Evolutionary conservation across 2,113 vertebrate species (phyloP).

Genomic region (Gambusia holbrooki): DNA sequence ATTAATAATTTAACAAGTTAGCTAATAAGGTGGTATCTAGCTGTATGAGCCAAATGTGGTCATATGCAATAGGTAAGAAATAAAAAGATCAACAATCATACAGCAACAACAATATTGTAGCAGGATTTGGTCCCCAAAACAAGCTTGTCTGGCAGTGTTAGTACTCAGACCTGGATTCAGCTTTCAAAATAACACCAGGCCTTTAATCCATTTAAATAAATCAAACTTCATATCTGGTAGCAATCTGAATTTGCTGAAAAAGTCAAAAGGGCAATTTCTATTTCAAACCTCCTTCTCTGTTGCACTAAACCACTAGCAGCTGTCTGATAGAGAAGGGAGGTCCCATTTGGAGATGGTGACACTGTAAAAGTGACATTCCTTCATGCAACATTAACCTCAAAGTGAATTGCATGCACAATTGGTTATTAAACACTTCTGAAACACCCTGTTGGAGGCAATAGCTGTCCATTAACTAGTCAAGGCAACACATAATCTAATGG

Average conservation of each 20-base stretch:
- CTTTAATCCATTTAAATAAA: not conserved
- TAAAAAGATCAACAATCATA: not conserved
- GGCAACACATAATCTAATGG: slow-evolving; percentile 69
- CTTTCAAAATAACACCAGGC: slow-evolving; percentile 9
- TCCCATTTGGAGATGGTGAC: slow-evolving; percentile 77
- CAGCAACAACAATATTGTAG: not conserved
- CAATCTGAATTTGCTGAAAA: slow-evolving; percentile 5
- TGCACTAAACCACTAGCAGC: slow-evolving; percentile 44
- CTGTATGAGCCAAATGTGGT: not conserved
- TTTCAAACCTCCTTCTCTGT: slow-evolving; percentile 5
- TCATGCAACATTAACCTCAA: slow-evolving; percentile 84
- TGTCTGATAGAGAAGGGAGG: slow-evolving; percentile 59
- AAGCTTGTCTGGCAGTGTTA: not conserved
- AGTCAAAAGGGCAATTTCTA: not conserved
- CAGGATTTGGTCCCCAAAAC: not conserved
- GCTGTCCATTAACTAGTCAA: slow-evolving; percentile 76
- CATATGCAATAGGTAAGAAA: not conserved
- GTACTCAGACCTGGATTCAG: not conserved
- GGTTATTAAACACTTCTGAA: slow-evolving; percentile 84
- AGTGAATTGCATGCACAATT: slow-evolving; percentile 84
- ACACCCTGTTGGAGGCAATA: slow-evolving; percentile 78
- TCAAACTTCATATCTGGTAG: not conserved
- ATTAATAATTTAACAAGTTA: not conserved
- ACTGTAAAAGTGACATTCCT: slow-evolving; percentile 85
- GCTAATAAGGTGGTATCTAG: not conserved